phyloP scores from a whole-genome alignment of 1,140 invertebrate species.

The Nylanderia fulva region DNA sequence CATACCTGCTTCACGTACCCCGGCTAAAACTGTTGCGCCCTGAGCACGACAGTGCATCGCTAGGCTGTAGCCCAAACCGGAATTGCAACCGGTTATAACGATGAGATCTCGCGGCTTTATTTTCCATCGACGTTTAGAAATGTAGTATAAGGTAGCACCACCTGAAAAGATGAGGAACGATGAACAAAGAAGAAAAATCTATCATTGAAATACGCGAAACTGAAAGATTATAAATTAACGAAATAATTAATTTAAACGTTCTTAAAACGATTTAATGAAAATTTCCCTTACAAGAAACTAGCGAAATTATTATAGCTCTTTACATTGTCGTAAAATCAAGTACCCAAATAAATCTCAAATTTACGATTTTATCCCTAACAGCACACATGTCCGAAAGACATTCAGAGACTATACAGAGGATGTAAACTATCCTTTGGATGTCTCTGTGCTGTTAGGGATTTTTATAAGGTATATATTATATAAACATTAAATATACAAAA shows the following conservation, averaged over 20 bases:
- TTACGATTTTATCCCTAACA: not conserved
- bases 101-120: conserved; percentile 85
- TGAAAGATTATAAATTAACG: not conserved
- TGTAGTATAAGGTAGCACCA: conserved; percentile 30
- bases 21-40: conserved; percentile 90
- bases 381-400: too few relatives aligned
- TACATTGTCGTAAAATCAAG: too few relatives aligned
- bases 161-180: conserved; percentile 51
- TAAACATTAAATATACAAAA: conserved; percentile 7
- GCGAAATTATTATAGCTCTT: too few relatives aligned
- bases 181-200: not conserved
- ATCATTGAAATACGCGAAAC: not conserved
- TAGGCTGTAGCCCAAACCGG: conserved; percentile 92
- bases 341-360: too few relatives aligned
- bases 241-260: not conserved
- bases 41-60: conserved; percentile 87
- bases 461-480: not conserved
- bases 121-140: conserved; percentile 5
- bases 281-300: not conserved
- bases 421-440: too few relatives aligned
- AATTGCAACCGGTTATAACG: conserved; percentile 93
- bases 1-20: conserved; percentile 84
- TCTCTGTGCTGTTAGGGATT: too few relatives aligned
- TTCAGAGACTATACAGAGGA: too few relatives aligned
- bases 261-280: not conserved